phyloP scores from a whole-genome alignment of 2,888 invertebrate species.

The Scaeva pyrastri region DNA sequence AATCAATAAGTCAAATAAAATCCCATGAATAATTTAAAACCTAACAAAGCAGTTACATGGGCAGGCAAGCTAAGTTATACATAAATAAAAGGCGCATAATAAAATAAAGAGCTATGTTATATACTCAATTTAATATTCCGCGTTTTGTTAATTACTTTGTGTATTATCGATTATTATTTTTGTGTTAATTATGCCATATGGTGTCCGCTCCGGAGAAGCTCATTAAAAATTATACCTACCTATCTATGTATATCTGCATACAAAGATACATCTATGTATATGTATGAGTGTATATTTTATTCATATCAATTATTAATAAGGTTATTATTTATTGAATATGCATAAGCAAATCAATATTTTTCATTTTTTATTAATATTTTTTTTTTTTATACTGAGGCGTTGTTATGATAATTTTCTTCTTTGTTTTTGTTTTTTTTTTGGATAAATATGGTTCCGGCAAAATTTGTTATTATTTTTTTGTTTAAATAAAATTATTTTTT shows the following conservation, averaged over 20 bases:
- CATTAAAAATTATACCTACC: neutral
- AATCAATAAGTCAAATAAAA: slow-evolving; percentile 19
- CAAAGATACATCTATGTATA: no score
- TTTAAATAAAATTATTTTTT: neutral
- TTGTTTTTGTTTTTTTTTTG: neutral
- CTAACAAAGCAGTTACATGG: neutral
- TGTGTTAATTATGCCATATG: slow-evolving; percentile 27
- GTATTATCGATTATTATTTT: slow-evolving; percentile 12
- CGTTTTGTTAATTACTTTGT: slow-evolving; percentile 16
- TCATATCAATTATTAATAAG: slow-evolving; percentile 16
- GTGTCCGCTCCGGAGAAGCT: neutral
- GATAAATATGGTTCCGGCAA: neutral
- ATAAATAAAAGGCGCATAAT: no score
- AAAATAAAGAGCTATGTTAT: no score
- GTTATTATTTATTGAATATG: slow-evolving; percentile 33
- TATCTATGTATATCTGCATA: no score
- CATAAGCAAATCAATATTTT: slow-evolving; percentile 25
- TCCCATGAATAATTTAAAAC: slow-evolving; percentile 11
- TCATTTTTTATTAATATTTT: neutral
- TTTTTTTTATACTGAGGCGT: neutral
- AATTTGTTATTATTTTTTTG: no score
- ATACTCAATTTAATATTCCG: neutral
- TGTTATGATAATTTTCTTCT: slow-evolving; percentile 28
- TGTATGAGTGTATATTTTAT: no score
- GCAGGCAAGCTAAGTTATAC: no score